Percentiles rank a stretch among this genome's conserved stretches.
Evolutionary conservation across 2,113 vertebrate genomes (phyloP).

Genomic region (Tursiops truncatus): DNA sequence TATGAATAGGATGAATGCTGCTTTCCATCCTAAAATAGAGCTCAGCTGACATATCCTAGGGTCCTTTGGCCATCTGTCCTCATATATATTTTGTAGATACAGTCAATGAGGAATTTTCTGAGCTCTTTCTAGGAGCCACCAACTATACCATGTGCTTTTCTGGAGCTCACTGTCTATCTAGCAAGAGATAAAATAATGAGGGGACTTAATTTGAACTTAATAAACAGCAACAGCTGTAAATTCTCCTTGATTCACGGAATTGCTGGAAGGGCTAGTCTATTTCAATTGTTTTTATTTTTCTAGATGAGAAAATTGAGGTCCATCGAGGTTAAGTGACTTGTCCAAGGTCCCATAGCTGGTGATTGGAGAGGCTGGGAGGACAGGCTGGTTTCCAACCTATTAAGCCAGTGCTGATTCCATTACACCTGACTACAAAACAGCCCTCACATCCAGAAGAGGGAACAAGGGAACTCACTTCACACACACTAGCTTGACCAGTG

Average conservation of each 20-base stretch:
- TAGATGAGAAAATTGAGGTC: conserved; percentile 22
- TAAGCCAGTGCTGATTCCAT: neutral
- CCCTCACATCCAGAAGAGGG: neutral
- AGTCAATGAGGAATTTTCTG: neutral
- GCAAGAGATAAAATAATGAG: conserved; percentile 19
- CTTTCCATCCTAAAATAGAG: neutral
- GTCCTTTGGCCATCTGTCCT: neutral
- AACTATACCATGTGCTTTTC: neutral
- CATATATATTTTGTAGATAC: neutral
- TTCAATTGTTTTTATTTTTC: conserved; percentile 11
- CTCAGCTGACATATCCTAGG: neutral
- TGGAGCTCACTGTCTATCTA: neutral
- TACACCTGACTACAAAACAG: neutral
- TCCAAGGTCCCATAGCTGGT: neutral
- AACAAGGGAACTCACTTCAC: neutral
- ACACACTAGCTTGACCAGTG: neutral
- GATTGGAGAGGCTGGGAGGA: neutral
- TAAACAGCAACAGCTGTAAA: neutral
- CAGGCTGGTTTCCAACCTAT: neutral
- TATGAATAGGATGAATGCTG: neutral
- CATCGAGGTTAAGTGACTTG: neutral
- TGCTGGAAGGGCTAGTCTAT: neutral
- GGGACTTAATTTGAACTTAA: conserved; percentile 30
- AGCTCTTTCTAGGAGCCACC: neutral
- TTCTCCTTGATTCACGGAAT: conserved; percentile 35